Base-by-base conservation (phyloP, 2,797 vertebrate genomes). In the Karalla daura region DNA sequence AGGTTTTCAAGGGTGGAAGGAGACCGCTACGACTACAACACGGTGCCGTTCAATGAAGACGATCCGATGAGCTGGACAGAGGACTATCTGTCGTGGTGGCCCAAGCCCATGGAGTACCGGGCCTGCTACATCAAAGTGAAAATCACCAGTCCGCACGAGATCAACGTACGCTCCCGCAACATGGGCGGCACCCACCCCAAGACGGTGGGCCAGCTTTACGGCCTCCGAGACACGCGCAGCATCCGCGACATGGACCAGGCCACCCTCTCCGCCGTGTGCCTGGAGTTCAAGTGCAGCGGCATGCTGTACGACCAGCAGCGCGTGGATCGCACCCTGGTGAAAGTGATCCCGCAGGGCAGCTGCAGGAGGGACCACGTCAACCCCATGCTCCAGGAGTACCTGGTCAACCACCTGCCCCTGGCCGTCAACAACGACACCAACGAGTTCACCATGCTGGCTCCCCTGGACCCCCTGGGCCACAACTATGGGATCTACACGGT, bases 401-500 rank as follows among this genome's bases (percentile, higher is more conserved):
- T 99, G 61, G 95, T 99, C 53, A 99, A 99, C 86, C 97, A 99
- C 63, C 93, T 98, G 43, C 98, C 98, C 3, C 86, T 99, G 49
- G 96, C 95, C 0, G 97, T 99, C 23, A 99, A 99, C 89, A 99
- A 99, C 0, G 94, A 99, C 86, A 98, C 96, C 72, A 98, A 95
- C 0, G 95, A 97, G 84, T 99, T 99, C 78, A 99, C 96, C 0
- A 99, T 99, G 98, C 89, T 99, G 44, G 98, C 96, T 0, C 98
- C 98, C 15, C 93, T 99, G 0, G 98, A 99, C 55, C 96, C 98
- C 0, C 92, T 99, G 25, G 98, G 98, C 15, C 98, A 99, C 77
- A 99, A 99, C 88, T 99, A 99, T 0, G 97, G 98, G 17, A 99
- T 99, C 88, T 99, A 99, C 63, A 99, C 98, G 0, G 98, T 99